Evolutionary conservation across 2,797 vertebrate species (phyloP).

Genomic region (Mionectes olivaceus): DNA sequence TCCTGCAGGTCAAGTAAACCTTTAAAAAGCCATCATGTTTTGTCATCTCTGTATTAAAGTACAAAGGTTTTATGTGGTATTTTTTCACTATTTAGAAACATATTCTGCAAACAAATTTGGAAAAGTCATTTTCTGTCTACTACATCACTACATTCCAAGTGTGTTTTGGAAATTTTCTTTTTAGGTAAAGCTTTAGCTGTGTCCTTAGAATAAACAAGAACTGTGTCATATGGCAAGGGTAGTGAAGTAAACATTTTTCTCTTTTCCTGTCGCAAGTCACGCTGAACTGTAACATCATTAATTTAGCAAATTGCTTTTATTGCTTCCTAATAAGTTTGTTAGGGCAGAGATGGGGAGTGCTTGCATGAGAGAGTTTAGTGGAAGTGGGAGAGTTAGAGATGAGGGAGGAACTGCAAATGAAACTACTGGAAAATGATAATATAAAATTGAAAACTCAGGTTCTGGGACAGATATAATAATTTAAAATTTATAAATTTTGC

Average conservation of each 20-base stretch:
- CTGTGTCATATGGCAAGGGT: background rate
- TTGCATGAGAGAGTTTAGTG: background rate
- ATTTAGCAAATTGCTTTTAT: background rate
- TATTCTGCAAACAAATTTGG: background rate
- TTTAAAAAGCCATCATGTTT: background rate
- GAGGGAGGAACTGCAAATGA: background rate
- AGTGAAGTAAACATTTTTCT: background rate
- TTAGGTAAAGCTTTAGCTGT: background rate
- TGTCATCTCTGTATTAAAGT: background rate
- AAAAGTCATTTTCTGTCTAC: background rate
- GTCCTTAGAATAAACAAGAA: constrained; percentile 4
- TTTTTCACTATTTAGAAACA: background rate
- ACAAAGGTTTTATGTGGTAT: background rate
- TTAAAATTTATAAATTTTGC: background rate
- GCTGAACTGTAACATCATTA: background rate
- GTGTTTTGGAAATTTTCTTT: background rate
- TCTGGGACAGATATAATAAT: background rate
- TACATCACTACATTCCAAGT: background rate
- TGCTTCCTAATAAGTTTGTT: background rate
- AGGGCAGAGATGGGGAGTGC: background rate
- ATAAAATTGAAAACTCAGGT: background rate
- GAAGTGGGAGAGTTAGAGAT: background rate
- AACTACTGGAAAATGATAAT: background rate
- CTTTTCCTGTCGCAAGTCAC: background rate
- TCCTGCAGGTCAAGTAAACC: background rate